phyloP scores from a whole-genome alignment of 2,888 invertebrate genomes.

The Muschampia plurimacula region DNA sequence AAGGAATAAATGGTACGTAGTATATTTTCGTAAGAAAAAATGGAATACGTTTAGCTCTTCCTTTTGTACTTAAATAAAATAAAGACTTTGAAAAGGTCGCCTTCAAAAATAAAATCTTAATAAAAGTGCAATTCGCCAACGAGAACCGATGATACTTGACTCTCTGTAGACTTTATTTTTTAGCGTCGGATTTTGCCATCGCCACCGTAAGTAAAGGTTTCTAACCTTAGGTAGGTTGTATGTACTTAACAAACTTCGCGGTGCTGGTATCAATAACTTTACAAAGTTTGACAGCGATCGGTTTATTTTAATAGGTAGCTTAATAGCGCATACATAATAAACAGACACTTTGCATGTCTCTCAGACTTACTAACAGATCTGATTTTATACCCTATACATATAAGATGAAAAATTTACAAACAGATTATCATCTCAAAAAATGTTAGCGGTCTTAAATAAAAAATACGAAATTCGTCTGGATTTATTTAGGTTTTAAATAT shows the following conservation, averaged over 20 bases:
- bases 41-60: slow-evolving; percentile 15
- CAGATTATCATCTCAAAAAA: too few species aligned
- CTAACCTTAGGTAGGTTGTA: too few species aligned
- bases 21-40: slow-evolving; percentile 52
- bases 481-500: not conserved
- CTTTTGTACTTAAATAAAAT: slow-evolving; percentile 17
- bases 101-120: not conserved
- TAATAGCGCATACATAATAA: too few species aligned
- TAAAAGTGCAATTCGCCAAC: not conserved
- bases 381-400: too few species aligned
- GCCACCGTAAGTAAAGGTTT: too few species aligned
- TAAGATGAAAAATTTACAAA: too few species aligned
- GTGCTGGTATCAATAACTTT: not conserved
- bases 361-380: too few species aligned
- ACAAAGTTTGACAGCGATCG: not conserved
- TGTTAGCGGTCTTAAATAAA: too few species aligned
- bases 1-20: slow-evolving; percentile 45
- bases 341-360: too few species aligned
- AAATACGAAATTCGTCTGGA: too few species aligned
- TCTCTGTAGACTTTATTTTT: not conserved
- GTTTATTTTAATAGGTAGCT: too few species aligned
- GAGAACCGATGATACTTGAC: not conserved
- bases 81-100: not conserved
- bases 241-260: too few species aligned
- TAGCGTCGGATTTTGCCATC: not conserved